Percentiles rank a stretch among this genome's conserved stretches.
Conservation (phyloP, 2,888 invertebrate genomes). For the Mantis religiosa region DNA sequence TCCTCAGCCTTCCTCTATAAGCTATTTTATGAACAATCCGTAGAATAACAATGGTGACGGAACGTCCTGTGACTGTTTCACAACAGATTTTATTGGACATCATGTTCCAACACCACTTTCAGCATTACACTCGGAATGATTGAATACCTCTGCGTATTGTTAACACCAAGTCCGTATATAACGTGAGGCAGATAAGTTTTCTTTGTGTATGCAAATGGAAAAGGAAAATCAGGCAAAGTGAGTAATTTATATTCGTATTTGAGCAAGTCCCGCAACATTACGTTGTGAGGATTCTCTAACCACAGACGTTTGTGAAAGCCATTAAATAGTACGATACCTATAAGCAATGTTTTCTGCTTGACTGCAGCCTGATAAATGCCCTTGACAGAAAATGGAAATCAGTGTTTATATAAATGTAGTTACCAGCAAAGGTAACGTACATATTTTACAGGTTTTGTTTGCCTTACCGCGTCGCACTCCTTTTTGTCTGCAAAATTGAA, state of each 20-base stretch:
- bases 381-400: background rate
- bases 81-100: too few relatives aligned
- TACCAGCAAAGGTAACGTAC: background rate
- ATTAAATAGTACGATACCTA: background rate
- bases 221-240: background rate
- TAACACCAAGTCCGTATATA: background rate
- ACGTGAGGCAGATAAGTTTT: background rate
- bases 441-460: background rate
- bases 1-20: too few relatives aligned
- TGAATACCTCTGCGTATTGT: background rate
- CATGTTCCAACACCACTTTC: too few relatives aligned
- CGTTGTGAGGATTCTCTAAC: background rate
- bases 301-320: background rate
- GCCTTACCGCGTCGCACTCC: background rate
- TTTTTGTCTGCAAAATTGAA: background rate
- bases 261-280: background rate
- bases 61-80: too few relatives aligned
- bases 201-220: background rate
- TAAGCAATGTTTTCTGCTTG: background rate
- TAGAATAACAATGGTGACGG: too few relatives aligned
- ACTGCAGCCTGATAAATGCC: background rate
- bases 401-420: background rate
- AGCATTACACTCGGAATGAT: background rate
- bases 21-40: too few relatives aligned
- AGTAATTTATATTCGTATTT: background rate